Percentiles rank a stretch among this genome's conserved stretches.
Conservation (phyloP, 2,888 invertebrate species). For the Allophyes oxyacanthae region DNA sequence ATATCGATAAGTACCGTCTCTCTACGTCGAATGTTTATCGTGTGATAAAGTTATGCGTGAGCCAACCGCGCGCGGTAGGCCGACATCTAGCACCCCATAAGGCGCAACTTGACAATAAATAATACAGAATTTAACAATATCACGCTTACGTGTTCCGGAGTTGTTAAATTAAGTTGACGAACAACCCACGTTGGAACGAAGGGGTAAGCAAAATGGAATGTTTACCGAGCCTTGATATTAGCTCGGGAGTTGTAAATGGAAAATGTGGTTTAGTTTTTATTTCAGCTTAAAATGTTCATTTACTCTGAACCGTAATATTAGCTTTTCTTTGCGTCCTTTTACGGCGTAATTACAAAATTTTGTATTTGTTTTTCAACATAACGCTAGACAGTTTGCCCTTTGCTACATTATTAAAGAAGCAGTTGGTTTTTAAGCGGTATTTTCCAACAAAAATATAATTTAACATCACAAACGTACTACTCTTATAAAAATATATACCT, state of each 20-base stretch:
- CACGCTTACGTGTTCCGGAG: slow-evolving; percentile 71
- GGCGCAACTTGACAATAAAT: slow-evolving; percentile 59
- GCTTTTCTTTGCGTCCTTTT: slow-evolving; percentile 33
- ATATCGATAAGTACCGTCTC: slow-evolving; percentile 37
- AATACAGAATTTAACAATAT: slow-evolving; percentile 58
- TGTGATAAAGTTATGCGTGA: slow-evolving; percentile 56
- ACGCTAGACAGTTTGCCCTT: slow-evolving; percentile 11
- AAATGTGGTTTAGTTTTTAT: slow-evolving; percentile 54
- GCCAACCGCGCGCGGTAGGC: slow-evolving; percentile 45
- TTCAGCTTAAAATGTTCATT: slow-evolving; percentile 47
- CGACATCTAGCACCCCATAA: slow-evolving; percentile 66
- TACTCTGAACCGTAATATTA: slow-evolving; percentile 41
- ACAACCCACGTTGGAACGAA: slow-evolving; percentile 55
- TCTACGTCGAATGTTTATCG: slow-evolving; percentile 56
- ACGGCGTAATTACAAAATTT: slow-evolving; percentile 32
- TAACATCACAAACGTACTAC: slow-evolving; percentile 7
- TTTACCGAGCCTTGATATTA: slow-evolving; percentile 57
- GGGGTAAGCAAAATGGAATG: slow-evolving; percentile 54
- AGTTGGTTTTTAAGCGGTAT: slow-evolving; percentile 11
- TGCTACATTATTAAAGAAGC: slow-evolving; percentile 17
- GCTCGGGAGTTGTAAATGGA: slow-evolving; percentile 42
- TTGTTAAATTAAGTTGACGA: slow-evolving; percentile 77
- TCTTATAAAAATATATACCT: slow-evolving; percentile 34
- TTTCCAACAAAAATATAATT: slow-evolving; percentile 4
- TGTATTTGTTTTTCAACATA: slow-evolving; percentile 31